phyloP scores from a whole-genome alignment of 2,113 vertebrate species.

The Hassar affinis region DNA sequence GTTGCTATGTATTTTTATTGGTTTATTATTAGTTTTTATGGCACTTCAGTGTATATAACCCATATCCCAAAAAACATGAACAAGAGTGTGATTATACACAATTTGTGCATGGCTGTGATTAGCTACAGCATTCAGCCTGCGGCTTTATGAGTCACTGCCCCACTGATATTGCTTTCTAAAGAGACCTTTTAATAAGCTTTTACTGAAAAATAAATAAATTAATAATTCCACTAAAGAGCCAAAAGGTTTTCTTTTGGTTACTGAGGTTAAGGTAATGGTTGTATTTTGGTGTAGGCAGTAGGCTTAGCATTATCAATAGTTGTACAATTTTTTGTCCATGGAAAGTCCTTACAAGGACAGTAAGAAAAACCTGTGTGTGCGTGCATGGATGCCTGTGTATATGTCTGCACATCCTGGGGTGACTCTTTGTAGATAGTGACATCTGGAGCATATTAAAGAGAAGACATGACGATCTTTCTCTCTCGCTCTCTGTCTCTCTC shows the following conservation, averaged over 20 bases:
- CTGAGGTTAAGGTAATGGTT: neutral
- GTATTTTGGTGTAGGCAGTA: neutral
- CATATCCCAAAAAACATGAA: neutral
- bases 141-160: neutral
- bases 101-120: neutral
- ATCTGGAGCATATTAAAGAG: slow-evolving; percentile 67
- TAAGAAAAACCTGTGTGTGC: neutral
- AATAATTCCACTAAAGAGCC: neutral
- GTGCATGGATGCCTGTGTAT: slow-evolving; percentile 16
- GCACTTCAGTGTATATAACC: neutral
- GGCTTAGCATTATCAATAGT: too few species aligned
- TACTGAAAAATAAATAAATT: neutral
- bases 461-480: slow-evolving; percentile 42
- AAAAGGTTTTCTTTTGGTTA: neutral
- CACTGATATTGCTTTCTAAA: neutral
- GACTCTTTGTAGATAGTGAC: slow-evolving; percentile 61
- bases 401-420: slow-evolving; percentile 27
- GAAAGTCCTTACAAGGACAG: neutral
- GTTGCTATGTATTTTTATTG: too few species aligned
- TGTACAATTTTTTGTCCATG: neutral
- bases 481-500: neutral
- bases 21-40: too few species aligned
- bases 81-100: neutral
- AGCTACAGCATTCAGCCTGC: neutral
- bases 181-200: neutral